A percentile compares a stretch with the other conserved stretches of the same genome.
These are phyloP conservation scores for Oxytorus armatus DNA, from an alignment of 2,888 invertebrate species.

Conservation along the genomic window DNA sequence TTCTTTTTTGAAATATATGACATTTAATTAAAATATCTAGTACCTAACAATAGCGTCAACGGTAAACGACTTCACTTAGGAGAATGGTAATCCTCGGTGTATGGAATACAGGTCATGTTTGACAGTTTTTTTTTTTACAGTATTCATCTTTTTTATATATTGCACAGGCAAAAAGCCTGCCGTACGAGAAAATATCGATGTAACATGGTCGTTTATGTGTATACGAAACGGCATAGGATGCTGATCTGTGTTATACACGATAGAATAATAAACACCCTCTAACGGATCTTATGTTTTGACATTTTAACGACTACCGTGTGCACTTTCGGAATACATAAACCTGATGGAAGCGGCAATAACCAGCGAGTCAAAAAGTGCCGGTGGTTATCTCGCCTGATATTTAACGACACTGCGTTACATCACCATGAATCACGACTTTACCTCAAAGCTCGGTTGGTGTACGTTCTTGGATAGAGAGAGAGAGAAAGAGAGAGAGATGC, in stretches of 20 bases:
- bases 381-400: conserved; percentile 7
- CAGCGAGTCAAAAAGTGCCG: conserved; percentile 15
- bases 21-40: too few species aligned
- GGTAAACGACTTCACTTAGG: too few species aligned
- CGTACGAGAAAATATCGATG: conserved; percentile 11
- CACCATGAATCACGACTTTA: conserved; percentile 19
- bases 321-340: conserved; percentile 26
- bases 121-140: background rate
- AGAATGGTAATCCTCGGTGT: too few species aligned
- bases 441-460: background rate
- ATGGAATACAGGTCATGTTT: too few species aligned
- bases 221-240: conserved; percentile 13
- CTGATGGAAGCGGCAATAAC: conserved; percentile 9
- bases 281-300: conserved; percentile 54
- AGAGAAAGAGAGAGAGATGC: too few species aligned
- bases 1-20: too few species aligned
- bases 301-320: conserved; percentile 44
- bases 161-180: conserved; percentile 6
- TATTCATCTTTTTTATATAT: conserved; percentile 15
- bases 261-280: conserved; percentile 41
- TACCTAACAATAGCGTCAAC: too few species aligned
- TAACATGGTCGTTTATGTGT: conserved; percentile 47
- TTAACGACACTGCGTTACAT: conserved; percentile 42
- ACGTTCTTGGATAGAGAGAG: too few species aligned
- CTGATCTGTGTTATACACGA: conserved; percentile 29